Evolutionary conservation across 2,888 invertebrate species (phyloP).

Genomic region (Drosophila macrothrix): DNA sequence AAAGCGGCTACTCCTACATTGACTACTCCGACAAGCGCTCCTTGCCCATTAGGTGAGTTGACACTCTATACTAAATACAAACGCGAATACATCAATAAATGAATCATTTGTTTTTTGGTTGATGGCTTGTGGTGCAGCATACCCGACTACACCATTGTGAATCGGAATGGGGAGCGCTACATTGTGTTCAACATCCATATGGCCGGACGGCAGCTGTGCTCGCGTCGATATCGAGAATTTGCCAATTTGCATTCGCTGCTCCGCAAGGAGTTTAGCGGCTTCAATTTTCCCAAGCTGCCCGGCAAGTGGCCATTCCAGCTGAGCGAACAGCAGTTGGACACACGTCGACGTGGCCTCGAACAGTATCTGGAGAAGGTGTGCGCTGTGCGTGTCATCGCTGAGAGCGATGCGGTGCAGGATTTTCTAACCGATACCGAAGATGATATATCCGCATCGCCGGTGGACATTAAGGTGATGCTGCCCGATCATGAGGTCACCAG

Average conservation of each 20-base stretch:
- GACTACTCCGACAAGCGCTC: conserved; percentile 98
- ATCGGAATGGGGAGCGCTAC: conserved; percentile 94
- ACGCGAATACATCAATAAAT: neutral
- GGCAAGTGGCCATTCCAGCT: conserved; percentile 99
- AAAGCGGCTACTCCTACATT: conserved; percentile 90
- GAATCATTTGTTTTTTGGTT: too few relatives aligned
- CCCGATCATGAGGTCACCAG: conserved; percentile 96
- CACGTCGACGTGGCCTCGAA: conserved; percentile 97
- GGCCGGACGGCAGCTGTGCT: conserved; percentile 99
- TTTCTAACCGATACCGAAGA: conserved; percentile 97
- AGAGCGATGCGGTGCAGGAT: conserved; percentile 98
- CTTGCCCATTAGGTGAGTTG: conserved; percentile 88
- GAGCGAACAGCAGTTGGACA: conserved; percentile 98
- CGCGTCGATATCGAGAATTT: conserved; percentile 98
- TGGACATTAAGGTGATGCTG: conserved; percentile 92
- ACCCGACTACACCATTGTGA: conserved; percentile 97
- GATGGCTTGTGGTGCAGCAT: too few relatives aligned
- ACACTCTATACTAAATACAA: neutral
- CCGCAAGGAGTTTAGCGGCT: conserved; percentile 97
- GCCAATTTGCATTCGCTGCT: conserved; percentile 94
- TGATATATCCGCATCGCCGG: conserved; percentile 90
- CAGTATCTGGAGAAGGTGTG: conserved; percentile 99
- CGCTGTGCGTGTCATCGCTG: conserved; percentile 98
- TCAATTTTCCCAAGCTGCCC: conserved; percentile 98
- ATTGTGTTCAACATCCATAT: conserved; percentile 99